phyloP scores from a whole-genome alignment of 1,140 invertebrate genomes.

The Bombus vancouverensis region DNA sequence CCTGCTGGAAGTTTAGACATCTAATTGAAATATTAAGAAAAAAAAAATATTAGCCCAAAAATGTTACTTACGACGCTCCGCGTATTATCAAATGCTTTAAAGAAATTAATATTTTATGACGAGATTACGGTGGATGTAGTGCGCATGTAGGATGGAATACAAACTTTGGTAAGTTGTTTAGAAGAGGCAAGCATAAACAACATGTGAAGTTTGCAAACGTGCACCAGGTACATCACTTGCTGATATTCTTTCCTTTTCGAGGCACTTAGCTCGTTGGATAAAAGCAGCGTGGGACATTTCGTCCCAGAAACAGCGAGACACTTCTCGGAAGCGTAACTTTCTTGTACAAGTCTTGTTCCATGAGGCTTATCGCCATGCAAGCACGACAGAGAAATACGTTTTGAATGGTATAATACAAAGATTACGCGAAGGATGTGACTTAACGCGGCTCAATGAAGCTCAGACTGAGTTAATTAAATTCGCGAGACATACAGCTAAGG shows the following conservation, averaged over 20 bases:
- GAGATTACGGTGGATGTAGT: background rate
- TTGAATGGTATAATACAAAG: constrained; percentile 71
- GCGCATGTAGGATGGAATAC: background rate
- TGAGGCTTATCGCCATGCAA: constrained; percentile 57
- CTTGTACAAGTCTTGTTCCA: constrained; percentile 15
- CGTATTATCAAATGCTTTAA: background rate
- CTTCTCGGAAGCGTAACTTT: constrained; percentile 12
- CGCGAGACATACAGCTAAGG: background rate
- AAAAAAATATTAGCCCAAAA: background rate
- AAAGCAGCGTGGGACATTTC: constrained; percentile 25
- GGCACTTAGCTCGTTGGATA: constrained; percentile 24
- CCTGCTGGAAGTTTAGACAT: background rate
- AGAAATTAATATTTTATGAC: constrained; percentile 8
- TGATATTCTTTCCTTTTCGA: constrained; percentile 28
- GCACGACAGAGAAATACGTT: constrained; percentile 66
- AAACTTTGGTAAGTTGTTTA: constrained; percentile 1
- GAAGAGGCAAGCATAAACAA: background rate
- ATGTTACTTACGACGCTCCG: background rate
- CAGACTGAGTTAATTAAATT: constrained; percentile 74
- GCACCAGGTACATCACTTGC: background rate
- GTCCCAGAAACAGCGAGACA: constrained; percentile 12
- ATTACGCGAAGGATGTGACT: constrained; percentile 71
- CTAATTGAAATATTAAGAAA: background rate
- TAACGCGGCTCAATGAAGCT: constrained; percentile 72
- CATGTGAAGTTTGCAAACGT: constrained; percentile 6